Percentiles rank a stretch among this genome's conserved stretches.
These are phyloP conservation scores for Brachionus sp. DNA, from an alignment of 1,140 invertebrate species.

Conservation along the genomic window DNA sequence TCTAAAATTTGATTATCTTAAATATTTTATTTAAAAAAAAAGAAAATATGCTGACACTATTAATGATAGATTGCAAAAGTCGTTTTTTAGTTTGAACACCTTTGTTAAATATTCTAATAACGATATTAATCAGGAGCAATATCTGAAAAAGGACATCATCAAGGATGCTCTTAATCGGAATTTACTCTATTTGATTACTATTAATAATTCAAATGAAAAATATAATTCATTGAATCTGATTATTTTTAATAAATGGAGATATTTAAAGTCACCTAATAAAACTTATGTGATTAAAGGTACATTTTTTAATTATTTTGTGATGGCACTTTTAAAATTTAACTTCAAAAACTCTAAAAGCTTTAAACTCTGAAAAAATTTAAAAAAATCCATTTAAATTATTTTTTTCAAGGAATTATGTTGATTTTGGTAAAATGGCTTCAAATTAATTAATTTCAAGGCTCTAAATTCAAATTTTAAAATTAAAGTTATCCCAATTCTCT, in stretches of 20 bases:
- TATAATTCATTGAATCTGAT: slow-evolving; percentile 20
- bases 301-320: not conserved
- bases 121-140: not conserved
- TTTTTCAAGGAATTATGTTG: not conserved
- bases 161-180: slow-evolving; percentile 14
- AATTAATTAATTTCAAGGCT: not conserved
- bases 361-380: not conserved
- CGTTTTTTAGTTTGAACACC: slow-evolving; percentile 17
- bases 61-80: slow-evolving; percentile 5
- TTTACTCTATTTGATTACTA: not conserved
- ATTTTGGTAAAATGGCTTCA: not conserved
- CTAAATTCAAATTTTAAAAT: not conserved
- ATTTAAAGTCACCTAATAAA: not conserved
- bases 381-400: not conserved
- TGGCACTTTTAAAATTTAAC: not conserved
- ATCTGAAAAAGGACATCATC: not conserved
- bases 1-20: not conserved
- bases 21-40: not conserved
- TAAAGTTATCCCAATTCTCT: too few relatives aligned
- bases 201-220: slow-evolving; percentile 30
- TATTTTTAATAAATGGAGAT: slow-evolving; percentile 38
- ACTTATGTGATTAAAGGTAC: slow-evolving; percentile 20
- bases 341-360: not conserved
- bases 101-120: slow-evolving; percentile 1
- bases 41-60: slow-evolving; percentile 34